A percentile compares a stretch with the other conserved stretches of the same genome.
These are phyloP conservation scores for Amphilophus citrinellus DNA, from an alignment of 2,113 vertebrate species.

Conservation along the genomic window DNA sequence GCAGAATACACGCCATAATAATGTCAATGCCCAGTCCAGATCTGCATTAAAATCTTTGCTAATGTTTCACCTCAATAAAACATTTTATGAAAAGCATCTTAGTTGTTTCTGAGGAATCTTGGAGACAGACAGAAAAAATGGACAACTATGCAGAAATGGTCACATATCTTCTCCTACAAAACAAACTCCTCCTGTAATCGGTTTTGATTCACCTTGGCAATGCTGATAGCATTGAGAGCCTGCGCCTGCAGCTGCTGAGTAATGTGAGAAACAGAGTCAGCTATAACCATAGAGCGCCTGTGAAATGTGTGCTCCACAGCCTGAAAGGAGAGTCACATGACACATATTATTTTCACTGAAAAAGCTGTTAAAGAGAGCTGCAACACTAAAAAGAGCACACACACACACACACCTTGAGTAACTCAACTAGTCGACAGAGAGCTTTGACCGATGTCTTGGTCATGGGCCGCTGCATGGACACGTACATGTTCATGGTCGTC, in stretches of 20 bases:
- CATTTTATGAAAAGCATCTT: background rate
- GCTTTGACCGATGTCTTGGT: constrained; percentile 98
- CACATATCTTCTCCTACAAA: too few species aligned
- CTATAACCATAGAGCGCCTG: constrained; percentile 93
- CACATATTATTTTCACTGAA: background rate
- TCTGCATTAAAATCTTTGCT: background rate
- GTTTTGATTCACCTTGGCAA: constrained; percentile 88
- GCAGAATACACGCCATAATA: background rate
- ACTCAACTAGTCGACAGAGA: constrained; percentile 92
- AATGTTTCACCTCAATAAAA: background rate
- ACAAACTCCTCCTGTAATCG: background rate
- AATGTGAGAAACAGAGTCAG: constrained; percentile 95
- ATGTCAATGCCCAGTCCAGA: background rate
- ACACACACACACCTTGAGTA: constrained; percentile 88
- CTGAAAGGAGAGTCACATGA: constrained; percentile 72
- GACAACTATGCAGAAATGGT: too few species aligned
- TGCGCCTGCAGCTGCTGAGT: constrained; percentile 94
- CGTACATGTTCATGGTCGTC: constrained; percentile 98
- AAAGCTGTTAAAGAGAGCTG: background rate
- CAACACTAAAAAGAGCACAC: background rate
- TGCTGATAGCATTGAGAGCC: constrained; percentile 89
- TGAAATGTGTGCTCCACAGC: constrained; percentile 96
- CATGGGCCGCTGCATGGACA: constrained; percentile 98
- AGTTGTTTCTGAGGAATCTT: background rate
- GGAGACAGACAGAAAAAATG: too few species aligned